phyloP scores from a whole-genome alignment of 2,888 invertebrate genomes.

The Yponomeuta malinellus region DNA sequence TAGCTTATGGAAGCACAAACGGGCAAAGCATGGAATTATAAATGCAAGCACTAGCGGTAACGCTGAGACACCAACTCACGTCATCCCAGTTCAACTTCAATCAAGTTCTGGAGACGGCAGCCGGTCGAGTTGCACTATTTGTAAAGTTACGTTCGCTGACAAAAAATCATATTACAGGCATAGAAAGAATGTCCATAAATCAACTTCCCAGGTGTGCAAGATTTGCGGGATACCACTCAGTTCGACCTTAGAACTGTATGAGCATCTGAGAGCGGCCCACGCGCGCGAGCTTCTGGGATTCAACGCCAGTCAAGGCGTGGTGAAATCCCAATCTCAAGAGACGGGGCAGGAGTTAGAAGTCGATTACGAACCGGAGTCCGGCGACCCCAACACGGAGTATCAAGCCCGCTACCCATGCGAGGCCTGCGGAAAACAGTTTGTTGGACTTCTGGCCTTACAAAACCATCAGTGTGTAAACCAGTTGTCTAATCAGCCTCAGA shows the following conservation, averaged over 20 bases:
- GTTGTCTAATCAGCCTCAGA: slow-evolving; percentile 46
- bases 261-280: slow-evolving; percentile 78
- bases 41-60: slow-evolving; percentile 39
- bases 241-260: slow-evolving; percentile 78
- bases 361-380: slow-evolving; percentile 57
- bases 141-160: slow-evolving; percentile 76
- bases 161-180: slow-evolving; percentile 78
- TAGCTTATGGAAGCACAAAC: slow-evolving; percentile 70
- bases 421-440: slow-evolving; percentile 73
- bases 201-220: slow-evolving; percentile 75
- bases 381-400: slow-evolving; percentile 59
- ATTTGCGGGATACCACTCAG: slow-evolving; percentile 79
- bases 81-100: neutral
- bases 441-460: slow-evolving; percentile 67
- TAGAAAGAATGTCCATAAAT: slow-evolving; percentile 72
- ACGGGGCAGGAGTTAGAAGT: slow-evolving; percentile 43
- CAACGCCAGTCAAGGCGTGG: slow-evolving; percentile 59
- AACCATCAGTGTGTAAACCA: slow-evolving; percentile 73
- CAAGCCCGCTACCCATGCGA: slow-evolving; percentile 73
- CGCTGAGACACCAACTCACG: slow-evolving; percentile 3
- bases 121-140: slow-evolving; percentile 75
- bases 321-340: slow-evolving; percentile 36
- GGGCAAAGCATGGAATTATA: slow-evolving; percentile 67
- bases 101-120: slow-evolving; percentile 29
- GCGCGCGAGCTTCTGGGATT: slow-evolving; percentile 68